A percentile compares a stretch with the other conserved stretches of the same genome.
These are phyloP conservation scores for Pasiphila rectangulata DNA, from an alignment of 2,888 invertebrate species.

Conservation along the genomic window DNA sequence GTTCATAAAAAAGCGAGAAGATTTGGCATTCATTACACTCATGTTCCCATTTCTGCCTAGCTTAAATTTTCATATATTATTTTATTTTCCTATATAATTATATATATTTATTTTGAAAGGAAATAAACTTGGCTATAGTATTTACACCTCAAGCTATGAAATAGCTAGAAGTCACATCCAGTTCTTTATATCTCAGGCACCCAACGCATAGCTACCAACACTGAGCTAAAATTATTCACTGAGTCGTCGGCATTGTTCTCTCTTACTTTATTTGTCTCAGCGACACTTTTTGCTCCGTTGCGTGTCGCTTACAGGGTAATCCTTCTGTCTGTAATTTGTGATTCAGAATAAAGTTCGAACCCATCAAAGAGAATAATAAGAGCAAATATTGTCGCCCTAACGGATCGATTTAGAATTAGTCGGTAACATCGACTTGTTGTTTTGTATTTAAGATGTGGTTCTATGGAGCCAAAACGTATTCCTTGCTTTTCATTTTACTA, in stretches of 20 bases:
- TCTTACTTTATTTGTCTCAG: slow-evolving; percentile 73
- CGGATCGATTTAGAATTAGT: slow-evolving; percentile 28
- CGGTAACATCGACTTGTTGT: slow-evolving; percentile 22
- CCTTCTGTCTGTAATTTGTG: slow-evolving; percentile 66
- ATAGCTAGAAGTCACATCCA: slow-evolving; percentile 47
- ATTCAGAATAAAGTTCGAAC: slow-evolving; percentile 54
- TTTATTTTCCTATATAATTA: too few species aligned
- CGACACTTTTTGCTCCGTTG: slow-evolving; percentile 56
- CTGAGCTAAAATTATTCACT: slow-evolving; percentile 77
- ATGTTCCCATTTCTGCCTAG: too few species aligned
- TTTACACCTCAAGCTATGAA: too few species aligned
- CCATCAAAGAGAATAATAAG: slow-evolving; percentile 51
- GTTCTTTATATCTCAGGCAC: slow-evolving; percentile 39
- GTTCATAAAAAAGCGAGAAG: too few species aligned
- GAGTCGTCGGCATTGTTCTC: slow-evolving; percentile 75
- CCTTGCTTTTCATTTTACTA: neutral
- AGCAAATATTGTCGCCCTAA: slow-evolving; percentile 29
- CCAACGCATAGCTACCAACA: slow-evolving; percentile 54
- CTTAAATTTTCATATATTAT: too few species aligned
- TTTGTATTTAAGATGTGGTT: slow-evolving; percentile 4
- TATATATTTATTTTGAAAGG: too few species aligned
- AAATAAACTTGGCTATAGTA: too few species aligned
- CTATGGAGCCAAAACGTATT: neutral
- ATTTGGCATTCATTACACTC: too few species aligned
- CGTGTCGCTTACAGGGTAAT: slow-evolving; percentile 64